These are phyloP conservation scores for Trematomus bernacchii DNA, from an alignment of 2,797 vertebrate genomes.

Conservation along the genomic window DNA sequence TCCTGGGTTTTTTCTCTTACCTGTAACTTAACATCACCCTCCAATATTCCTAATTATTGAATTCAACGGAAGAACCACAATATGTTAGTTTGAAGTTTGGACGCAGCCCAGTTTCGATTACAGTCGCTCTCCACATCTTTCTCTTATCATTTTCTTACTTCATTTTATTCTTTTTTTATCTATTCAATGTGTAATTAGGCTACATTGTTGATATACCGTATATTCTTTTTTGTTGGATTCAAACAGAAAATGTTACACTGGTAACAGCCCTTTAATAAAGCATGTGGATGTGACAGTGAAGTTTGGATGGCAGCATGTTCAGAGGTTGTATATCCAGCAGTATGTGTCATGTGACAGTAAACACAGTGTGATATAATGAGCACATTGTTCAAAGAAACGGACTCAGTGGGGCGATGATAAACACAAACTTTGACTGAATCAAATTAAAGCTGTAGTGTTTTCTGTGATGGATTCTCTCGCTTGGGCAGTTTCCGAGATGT, in stretches of 20 bases:
- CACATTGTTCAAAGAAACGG: conserved; percentile 1
- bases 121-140: no score
- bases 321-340: background rate
- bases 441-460: conserved; percentile 33
- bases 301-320: conserved; percentile 5
- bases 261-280: background rate
- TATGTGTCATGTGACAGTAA: conserved; percentile 21
- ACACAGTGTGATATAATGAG: conserved; percentile 39
- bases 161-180: no score
- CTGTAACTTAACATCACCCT: no score
- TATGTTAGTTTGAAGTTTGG: no score
- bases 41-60: no score
- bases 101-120: no score
- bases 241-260: background rate
- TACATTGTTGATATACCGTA: background rate
- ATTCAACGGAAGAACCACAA: no score
- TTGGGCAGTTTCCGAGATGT: conserved; percentile 11
- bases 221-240: background rate
- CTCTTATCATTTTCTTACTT: no score
- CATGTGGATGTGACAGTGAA: background rate
- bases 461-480: conserved; percentile 29
- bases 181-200: background rate
- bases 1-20: no score
- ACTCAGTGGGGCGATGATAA: conserved; percentile 14
- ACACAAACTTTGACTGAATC: conserved; percentile 34